Base-by-base conservation (phyloP, 1,140 invertebrate species). In the Conus ventricosus region DNA sequence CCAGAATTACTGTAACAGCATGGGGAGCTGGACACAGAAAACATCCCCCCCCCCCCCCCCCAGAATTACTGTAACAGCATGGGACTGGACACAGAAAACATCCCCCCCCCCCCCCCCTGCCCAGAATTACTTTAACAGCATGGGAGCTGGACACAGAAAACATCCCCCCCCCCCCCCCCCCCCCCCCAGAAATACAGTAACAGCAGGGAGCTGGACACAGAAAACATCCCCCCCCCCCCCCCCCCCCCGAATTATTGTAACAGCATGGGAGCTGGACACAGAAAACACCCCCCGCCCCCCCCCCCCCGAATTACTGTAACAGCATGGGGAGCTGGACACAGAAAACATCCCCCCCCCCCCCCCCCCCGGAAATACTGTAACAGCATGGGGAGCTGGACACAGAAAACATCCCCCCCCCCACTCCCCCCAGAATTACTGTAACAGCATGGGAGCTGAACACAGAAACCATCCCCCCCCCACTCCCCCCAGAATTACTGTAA, bases 341-440 rank as follows among this genome's bases (percentile, higher is more conserved):
- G 60, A 85, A 23, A 60, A 63, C 27, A 83, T 55, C 17, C 15
- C 57, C n/a, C n/a, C n/a, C n/a, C n/a, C n/a, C n/a, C n/a, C n/a
- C n/a, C 39, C 39, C 39, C 39, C n/a, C n/a, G 3, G 39, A 39
- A 39, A 1, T 6, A 53, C 25, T 75, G 2, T 17, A 83, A n/a
- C n/a, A n/a, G n/a, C n/a, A n/a, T 92, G 54, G 85, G 81, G 55
- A 90, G 87, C 78, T 86, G 57, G 86, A 78, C 13, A 75, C 2
- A 57, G 60, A 85, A 23, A 60, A 63, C 27, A 83, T 55, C 17
- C 15, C 57, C n/a, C n/a, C n/a, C n/a, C n/a, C n/a, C n/a, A n/a
- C n/a, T n/a, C n/a, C n/a, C 39, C 39, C 39, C 39, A 39, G 39
- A 39, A 39, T 39, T 6, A 53, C 25, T 75, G 2, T 17, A 83